Conservation (phyloP, 2,888 invertebrate genomes). For the Aleiodes alternator region DNA sequence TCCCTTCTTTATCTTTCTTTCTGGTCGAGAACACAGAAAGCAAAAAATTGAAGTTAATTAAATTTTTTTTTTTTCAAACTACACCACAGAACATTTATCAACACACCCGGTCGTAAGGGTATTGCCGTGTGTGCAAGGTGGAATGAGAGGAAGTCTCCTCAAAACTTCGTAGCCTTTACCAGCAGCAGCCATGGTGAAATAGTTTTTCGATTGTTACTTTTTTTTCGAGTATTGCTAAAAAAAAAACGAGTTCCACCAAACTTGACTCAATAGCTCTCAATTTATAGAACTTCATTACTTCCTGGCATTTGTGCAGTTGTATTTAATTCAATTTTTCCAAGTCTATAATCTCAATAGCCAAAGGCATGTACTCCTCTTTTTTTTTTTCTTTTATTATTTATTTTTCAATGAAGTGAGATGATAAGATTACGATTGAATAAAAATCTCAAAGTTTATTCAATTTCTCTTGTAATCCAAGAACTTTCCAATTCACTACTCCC, state of each 20-base stretch:
- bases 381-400: neutral
- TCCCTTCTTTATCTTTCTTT: neutral
- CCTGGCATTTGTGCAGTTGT: neutral
- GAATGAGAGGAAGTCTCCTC: neutral
- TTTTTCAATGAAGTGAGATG: neutral
- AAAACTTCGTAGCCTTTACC: neutral
- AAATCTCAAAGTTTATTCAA: conserved; percentile 19
- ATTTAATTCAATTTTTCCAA: neutral
- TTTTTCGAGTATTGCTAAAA: neutral
- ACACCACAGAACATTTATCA: conserved; percentile 34
- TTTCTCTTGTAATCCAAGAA: conserved; percentile 29
- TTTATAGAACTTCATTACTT: conserved; percentile 8
- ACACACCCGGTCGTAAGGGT: conserved; percentile 12
- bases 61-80: conserved; percentile 35
- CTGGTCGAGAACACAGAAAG: neutral
- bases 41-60: conserved; percentile 16
- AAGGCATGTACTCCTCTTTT: neutral
- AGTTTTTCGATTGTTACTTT: neutral
- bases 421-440: conserved; percentile 9
- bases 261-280: neutral
- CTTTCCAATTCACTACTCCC: conserved; percentile 15
- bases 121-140: neutral
- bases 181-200: neutral
- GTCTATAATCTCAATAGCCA: neutral
- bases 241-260: neutral